Base-by-base conservation (phyloP, 2,888 invertebrate species). In the Pollenia angustigena region DNA sequence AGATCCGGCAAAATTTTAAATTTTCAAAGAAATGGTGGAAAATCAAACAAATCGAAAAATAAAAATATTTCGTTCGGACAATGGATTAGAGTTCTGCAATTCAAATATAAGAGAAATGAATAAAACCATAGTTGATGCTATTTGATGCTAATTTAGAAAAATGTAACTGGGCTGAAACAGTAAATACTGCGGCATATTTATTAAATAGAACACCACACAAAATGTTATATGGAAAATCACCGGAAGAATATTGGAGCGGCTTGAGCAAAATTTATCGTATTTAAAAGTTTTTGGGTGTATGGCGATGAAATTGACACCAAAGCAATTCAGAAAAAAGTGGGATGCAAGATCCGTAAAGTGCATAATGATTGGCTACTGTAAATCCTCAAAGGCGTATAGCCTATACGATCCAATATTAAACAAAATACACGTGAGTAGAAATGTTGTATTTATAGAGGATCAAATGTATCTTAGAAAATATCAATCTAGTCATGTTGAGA, bases 241-340 rank as follows among this genome's bases (percentile, higher is more conserved):
- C 60, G n/a, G 60, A 79, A 14, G 46, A 68, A n/a, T 18, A 69
- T 18, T 18, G 18, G 18, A 18, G 18, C 18, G 18, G 48, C 2
- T 32, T n/a, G 44, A 81, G 44, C 60, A 42, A 16, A 71, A 78
- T 42, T 14, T 84, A 8, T 69, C 72, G 0, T 52, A 64, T 18
- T 48, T 82, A n/a, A 18, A n/a, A 23, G 75, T 82, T 12, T 82
- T 82, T 68, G 72, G 64, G 11, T 64, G 62, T 11, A n/a, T 46
- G 12, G 68, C 66, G 42, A 62, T 81, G 69, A 18, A 54, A 12
- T 50, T 81, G 44, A 72, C 50, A 23, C 58, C 58, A 69, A 68
- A 68, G 18, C 46, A 68, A 40, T 12, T n/a, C 0, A 32, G 71
- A 52, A 69, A 50, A 7, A 82, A 82, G 18, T 75, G 82, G 82